Conservation (phyloP, 1,140 invertebrate species). For the Brachionus rubens region DNA sequence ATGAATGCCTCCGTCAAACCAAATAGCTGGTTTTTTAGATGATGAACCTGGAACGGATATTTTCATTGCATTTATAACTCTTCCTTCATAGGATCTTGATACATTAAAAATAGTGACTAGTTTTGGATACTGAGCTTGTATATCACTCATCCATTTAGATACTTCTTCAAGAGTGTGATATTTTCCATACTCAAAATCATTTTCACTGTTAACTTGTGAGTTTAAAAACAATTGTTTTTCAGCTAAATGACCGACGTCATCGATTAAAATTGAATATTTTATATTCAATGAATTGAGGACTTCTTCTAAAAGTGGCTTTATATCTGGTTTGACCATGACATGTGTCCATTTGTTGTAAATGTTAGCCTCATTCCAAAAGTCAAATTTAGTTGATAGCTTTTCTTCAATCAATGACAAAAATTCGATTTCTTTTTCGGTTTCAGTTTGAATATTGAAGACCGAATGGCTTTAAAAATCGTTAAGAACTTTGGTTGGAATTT, state of each 20-base stretch:
- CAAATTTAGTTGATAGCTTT: slow-evolving; percentile 13
- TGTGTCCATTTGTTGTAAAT: background rate
- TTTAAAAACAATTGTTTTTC: slow-evolving; percentile 15
- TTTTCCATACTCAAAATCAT: slow-evolving; percentile 48
- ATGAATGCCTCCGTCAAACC: slow-evolving; percentile 40
- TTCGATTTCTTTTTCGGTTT: background rate
- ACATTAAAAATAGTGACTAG: slow-evolving; percentile 23
- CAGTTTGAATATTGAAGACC: background rate
- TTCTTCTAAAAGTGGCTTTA: background rate
- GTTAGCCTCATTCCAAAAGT: slow-evolving; percentile 30
- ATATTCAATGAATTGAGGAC: background rate
- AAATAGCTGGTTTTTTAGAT: slow-evolving; percentile 25
- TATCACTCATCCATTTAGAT: slow-evolving; percentile 27
- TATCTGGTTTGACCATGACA: slow-evolving; percentile 11
- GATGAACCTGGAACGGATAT: background rate
- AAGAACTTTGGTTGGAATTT: background rate
- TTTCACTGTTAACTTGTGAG: background rate
- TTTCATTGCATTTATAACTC: slow-evolving; percentile 20
- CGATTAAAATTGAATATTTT: background rate
- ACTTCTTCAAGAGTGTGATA: slow-evolving; percentile 48
- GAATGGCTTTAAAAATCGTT: background rate
- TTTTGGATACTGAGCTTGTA: background rate
- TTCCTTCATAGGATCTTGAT: slow-evolving; percentile 11
- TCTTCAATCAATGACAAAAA: background rate
- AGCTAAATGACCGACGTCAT: background rate